Percentiles rank a stretch among this genome's conserved stretches.
phyloP scores from a whole-genome alignment of 2,888 invertebrate species.

The Pandemis corylana region DNA sequence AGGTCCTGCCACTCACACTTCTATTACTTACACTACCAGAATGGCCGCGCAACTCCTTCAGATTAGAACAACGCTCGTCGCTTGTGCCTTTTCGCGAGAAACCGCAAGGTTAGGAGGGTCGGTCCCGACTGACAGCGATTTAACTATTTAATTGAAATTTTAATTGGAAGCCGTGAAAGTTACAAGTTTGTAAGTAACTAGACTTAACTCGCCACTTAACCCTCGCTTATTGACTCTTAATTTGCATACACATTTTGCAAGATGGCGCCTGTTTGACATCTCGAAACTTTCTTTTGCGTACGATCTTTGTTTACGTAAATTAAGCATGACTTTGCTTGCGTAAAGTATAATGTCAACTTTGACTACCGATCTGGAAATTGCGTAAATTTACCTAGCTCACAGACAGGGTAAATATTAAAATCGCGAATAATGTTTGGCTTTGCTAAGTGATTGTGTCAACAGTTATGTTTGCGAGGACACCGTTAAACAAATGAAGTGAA shows the following conservation, averaged over 20 bases:
- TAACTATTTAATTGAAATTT: slow-evolving; percentile 69
- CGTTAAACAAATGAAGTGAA: slow-evolving; percentile 29
- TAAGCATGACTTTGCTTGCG: slow-evolving; percentile 18
- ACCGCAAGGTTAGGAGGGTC: slow-evolving; percentile 56
- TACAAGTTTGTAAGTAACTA: slow-evolving; percentile 50
- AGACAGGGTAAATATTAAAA: slow-evolving; percentile 9
- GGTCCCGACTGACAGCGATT: slow-evolving; percentile 60
- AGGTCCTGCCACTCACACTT: too few relatives aligned
- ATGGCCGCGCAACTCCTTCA: too few relatives aligned
- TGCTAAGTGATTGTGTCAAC: slow-evolving; percentile 11
- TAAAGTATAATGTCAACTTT: slow-evolving; percentile 6
- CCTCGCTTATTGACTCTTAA: slow-evolving; percentile 51
- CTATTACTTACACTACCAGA: too few relatives aligned
- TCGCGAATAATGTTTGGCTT: slow-evolving; percentile 32
- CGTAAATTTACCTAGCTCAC: slow-evolving; percentile 11
- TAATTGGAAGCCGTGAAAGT: slow-evolving; percentile 65
- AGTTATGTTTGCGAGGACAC: slow-evolving; percentile 19
- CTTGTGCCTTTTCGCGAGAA: slow-evolving; percentile 38
- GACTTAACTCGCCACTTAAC: slow-evolving; percentile 38
- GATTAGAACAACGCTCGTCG: background rate
- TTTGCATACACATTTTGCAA: slow-evolving; percentile 44
- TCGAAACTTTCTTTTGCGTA: slow-evolving; percentile 27
- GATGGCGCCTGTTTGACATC: slow-evolving; percentile 22
- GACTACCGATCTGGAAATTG: slow-evolving; percentile 5
- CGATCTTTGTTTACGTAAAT: slow-evolving; percentile 35